Evolutionary conservation across 2,113 vertebrate genomes (phyloP), one percentile per base, ranked within the genome.

Genomic region (Cinclus cinclus): DNA sequence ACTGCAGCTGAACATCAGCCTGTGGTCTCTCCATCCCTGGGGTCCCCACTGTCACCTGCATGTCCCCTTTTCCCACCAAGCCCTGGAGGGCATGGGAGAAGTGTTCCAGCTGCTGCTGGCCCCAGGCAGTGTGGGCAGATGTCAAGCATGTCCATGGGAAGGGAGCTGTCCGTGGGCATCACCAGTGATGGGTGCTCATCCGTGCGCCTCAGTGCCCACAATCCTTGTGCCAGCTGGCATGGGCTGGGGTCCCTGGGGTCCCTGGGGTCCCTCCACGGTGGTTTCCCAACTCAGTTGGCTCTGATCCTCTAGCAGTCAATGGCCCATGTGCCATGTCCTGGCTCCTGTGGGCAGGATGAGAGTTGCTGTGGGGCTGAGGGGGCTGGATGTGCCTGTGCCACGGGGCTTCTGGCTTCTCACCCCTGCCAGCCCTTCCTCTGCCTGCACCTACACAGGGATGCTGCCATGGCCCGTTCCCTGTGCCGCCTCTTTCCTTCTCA

Each of bases 251-350:
- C 41, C 20, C 53, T 0, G 4, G 15, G 65, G 67, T 24, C 6
- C 56, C 49, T 33, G 42, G n/a, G 28, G 15, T 49, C 28, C 17
- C 41, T 63, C 39, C 37, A 13, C 1, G 19, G 27, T 35, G 71
- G 6, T 73, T 9, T 47, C 35, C 6, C 2, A 1, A 1, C 53
- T 44, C n/a, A 5, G 27, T 0, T 1, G 63, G 22, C 37, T 0
- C 0, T 13, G 68, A 80, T 33, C 6, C 52, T 79, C 56, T 7
- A 16, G 30, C 47, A 53, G 42, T 4, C 0, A 0, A 19, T 20
- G 68, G 7, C 46, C 31, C 0, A 0, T 20, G 64, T 52, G 80
- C 63, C 1, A 0, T 14, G 53, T 64, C 53, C 70, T 8, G 7
- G 67, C 41, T 87, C 25, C 74, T 3, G 11, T 8, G 59, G 64